A percentile compares a stretch with the other conserved stretches of the same genome.
phyloP scores from a whole-genome alignment of 2,113 vertebrate genomes.

The Pteruthius melanotis region DNA sequence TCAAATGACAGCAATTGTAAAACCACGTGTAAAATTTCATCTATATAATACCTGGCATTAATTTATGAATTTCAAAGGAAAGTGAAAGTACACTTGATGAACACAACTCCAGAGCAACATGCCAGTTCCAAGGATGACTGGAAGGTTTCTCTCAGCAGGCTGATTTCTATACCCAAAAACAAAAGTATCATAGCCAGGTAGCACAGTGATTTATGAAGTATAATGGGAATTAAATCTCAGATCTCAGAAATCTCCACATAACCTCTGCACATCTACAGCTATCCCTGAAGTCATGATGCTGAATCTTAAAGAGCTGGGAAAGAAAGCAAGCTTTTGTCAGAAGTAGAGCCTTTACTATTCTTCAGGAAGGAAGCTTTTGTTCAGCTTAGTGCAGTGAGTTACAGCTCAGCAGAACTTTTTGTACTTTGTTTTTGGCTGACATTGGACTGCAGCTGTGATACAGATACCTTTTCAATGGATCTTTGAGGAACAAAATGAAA shows the following conservation, averaged over 20 bases:
- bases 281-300: constrained; percentile 52
- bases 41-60: background rate
- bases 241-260: constrained; percentile 43
- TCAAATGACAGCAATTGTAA: background rate
- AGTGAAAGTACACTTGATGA: background rate
- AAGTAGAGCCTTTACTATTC: constrained; percentile 49
- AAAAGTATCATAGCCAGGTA: background rate
- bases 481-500: constrained; percentile 37
- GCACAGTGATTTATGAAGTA: background rate
- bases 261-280: constrained; percentile 7
- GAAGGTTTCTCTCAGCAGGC: background rate
- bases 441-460: constrained; percentile 58
- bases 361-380: constrained; percentile 60
- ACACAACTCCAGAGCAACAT: background rate
- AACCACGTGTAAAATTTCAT: background rate
- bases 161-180: background rate
- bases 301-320: constrained; percentile 56
- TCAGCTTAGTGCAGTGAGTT: constrained; percentile 46
- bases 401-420: constrained; percentile 61
- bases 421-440: constrained; percentile 62
- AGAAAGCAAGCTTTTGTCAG: constrained; percentile 62
- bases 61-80: background rate
- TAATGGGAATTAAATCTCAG: background rate
- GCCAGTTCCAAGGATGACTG: background rate
- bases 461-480: constrained; percentile 40